Evolutionary conservation across 2,888 invertebrate species (phyloP), one percentile per base, ranked within the genome.

Genomic region (Spisula subtruncata): DNA sequence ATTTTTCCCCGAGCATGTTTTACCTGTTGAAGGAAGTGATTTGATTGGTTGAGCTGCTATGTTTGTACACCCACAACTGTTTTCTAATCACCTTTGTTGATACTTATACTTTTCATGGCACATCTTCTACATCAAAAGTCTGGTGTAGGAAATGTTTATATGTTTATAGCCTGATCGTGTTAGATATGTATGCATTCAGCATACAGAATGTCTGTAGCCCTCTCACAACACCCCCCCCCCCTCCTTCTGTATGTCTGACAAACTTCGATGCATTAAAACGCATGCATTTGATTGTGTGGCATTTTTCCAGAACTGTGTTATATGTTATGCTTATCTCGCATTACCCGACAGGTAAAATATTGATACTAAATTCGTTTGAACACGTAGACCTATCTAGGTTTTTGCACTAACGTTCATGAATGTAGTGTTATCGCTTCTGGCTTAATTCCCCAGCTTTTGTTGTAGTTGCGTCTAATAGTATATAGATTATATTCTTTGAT

Each of bases 301-400:
- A 71, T 71, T 0, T 14, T 71, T 71, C 71, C 71, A 71, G 71
- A 8, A n/a, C n/a, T n/a, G n/a, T n/a, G n/a, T n/a, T n/a, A n/a
- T 32, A 12, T 71, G 14, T 71, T 71, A 8, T 71, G 71, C 71
- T 71, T 29, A 71, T n/a, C 0, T 29, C 10, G 71, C 71, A 71
- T 71, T 71, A 32, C 14, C 10, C 32, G 25, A 71, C 71, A 71
- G 71, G 71, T 71, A 71, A 71, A 56, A 29, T 71, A 71, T 71
- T 71, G 71, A 71, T 16, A 32, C 12, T 71, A 16, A 71, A 25
- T 29, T 32, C 25, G 32, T 71, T 71, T 25, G 71, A 71, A 71
- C n/a, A 48, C 12, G 48, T 48, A 12, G n/a, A n/a, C n/a, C n/a
- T n/a, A n/a, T n/a, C n/a, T 48, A 8, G 5, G 48, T 48, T n/a